Percentiles rank a stretch among this genome's conserved stretches.
phyloP scores from a whole-genome alignment of 2,797 vertebrate species.

The Margarornis squamiger region DNA sequence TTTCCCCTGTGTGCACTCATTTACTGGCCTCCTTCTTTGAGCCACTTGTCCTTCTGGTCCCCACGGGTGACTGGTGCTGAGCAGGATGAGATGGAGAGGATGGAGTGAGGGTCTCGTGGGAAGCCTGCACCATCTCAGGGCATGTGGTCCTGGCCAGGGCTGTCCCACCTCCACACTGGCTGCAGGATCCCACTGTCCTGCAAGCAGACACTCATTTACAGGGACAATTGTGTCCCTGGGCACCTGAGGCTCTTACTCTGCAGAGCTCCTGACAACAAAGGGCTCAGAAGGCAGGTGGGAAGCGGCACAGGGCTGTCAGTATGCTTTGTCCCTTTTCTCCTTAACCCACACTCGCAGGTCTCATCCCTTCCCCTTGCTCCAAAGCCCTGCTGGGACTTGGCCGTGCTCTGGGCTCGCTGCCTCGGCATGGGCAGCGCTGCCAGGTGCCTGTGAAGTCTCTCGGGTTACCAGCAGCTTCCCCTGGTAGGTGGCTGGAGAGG shows the following conservation, averaged over 20 bases:
- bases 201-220: not conserved
- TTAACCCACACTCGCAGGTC: accelerated
- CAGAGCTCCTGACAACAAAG: accelerated
- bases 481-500: not conserved
- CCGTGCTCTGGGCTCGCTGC: not conserved
- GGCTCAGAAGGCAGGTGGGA: not conserved
- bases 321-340: not conserved
- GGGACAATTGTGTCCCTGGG: not conserved
- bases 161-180: not conserved
- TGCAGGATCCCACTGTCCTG: not conserved
- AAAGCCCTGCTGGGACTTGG: not conserved
- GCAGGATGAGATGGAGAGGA: not conserved
- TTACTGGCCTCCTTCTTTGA: not conserved
- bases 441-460: not conserved
- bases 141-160: not conserved
- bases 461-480: not conserved
- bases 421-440: not conserved
- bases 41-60: not conserved
- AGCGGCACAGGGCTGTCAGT: not conserved
- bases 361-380: not conserved
- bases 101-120: not conserved
- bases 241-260: not conserved
- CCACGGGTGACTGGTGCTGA: not conserved
- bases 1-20: accelerated
- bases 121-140: not conserved